Evolutionary conservation across 2,888 invertebrate genomes (phyloP), one percentile per base, ranked within the genome.

Genomic region (Acanthosoma haemorrhoidale): DNA sequence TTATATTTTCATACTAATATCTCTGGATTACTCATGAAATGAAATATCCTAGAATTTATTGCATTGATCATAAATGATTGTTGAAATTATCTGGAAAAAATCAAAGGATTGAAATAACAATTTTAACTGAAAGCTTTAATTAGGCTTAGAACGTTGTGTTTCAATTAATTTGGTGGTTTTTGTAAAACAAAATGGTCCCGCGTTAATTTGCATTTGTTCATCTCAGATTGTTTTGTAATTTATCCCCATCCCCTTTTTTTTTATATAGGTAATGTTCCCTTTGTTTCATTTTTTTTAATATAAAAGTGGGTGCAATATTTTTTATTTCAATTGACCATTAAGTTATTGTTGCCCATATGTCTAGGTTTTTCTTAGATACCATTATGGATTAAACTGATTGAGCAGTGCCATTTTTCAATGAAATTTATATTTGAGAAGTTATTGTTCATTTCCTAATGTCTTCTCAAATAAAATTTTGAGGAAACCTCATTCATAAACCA

Each of bases 1-100:
- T 64, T 39, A 15, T 21, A 25, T 64, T 64, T 29, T 41, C 25
- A 39, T 64, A 64, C 18, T 32, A 32, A 41, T 41, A 51, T 51
- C 5, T 51, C 21, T 51, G 21, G n/a, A n/a, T n/a, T n/a, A n/a
- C n/a, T n/a, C n/a, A n/a, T n/a, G n/a, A n/a, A n/a, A n/a, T 25
- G 51, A 51, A 25, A 18, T 51, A 25, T 51, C 13, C 6, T 5
- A 25, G n/a, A n/a, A 25, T 51, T 32, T 25, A 6, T 25, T n/a
- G 29, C 25, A 5, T 51, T 13, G 25, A n/a, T 25, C n/a, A 51
- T 51, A 25, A 51, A 51, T 51, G 51, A 29, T n/a, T 25, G 25
- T 51, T 21, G 43, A 43, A 21, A 21, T 43, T 18, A 41, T 18
- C 41, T 41, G n/a, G 25, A 2, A 51, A 51, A 51, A 51, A 21